Evolutionary conservation across 1,140 invertebrate genomes (phyloP).

Genomic region (Melanaphis sacchari): DNA sequence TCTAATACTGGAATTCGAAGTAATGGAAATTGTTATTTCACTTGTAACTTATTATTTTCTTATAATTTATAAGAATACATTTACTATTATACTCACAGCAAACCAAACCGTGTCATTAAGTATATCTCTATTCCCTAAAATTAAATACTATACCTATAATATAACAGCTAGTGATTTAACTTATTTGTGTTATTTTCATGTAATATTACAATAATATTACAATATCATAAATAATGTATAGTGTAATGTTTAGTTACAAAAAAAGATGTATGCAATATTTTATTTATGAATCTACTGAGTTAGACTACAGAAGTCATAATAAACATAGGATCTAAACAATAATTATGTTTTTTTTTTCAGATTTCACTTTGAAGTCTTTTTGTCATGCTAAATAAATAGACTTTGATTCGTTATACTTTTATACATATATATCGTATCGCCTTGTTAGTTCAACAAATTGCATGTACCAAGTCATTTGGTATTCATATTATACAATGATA

Average conservation of each 20-base stretch:
- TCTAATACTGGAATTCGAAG: no score
- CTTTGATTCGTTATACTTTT: background rate
- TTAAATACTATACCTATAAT: background rate
- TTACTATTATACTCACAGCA: background rate
- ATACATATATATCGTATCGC: background rate
- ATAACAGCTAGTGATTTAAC: background rate
- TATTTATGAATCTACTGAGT: background rate
- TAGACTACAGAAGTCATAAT: background rate
- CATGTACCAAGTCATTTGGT: constrained; percentile 23
- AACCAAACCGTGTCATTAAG: background rate
- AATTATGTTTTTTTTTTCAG: background rate
- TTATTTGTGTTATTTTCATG: background rate
- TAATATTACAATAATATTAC: background rate
- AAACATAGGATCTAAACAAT: background rate
- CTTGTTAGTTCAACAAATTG: constrained; percentile 18
- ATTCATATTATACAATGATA: background rate
- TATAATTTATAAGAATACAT: background rate
- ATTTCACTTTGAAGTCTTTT: constrained; percentile 35
- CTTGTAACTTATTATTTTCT: background rate
- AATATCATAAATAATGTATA: background rate
- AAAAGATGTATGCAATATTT: background rate
- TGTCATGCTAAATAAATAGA: background rate
- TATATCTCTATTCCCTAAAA: background rate
- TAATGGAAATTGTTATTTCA: background rate
- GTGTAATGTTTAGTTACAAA: background rate